These are phyloP conservation scores for Catharus minimus DNA, from an alignment of 2,113 vertebrate genomes.

Conservation along the genomic window DNA sequence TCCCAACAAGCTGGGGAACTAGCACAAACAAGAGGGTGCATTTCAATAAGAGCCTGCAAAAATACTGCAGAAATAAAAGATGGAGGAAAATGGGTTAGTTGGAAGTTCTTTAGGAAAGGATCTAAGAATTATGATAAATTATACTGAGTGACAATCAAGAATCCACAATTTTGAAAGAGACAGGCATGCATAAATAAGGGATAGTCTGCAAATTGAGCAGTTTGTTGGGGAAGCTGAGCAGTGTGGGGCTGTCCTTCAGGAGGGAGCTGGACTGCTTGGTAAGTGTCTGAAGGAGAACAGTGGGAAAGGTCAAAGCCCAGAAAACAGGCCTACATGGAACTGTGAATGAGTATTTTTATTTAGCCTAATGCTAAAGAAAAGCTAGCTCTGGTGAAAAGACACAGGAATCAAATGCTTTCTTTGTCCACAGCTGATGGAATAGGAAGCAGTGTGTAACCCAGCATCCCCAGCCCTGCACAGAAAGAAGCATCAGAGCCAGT, in stretches of 20 bases:
- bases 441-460: neutral
- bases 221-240: neutral
- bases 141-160: neutral
- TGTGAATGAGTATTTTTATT: neutral
- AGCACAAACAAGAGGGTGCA: constrained; percentile 1
- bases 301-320: neutral
- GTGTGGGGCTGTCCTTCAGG: neutral
- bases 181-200: neutral
- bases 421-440: neutral
- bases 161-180: neutral
- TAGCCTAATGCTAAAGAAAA: neutral
- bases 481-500: neutral
- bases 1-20: neutral
- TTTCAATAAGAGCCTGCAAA: constrained; percentile 15
- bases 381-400: neutral
- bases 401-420: neutral
- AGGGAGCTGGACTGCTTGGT: neutral
- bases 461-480: neutral
- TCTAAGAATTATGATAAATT: constrained; percentile 4
- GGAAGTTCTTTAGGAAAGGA: constrained; percentile 17
- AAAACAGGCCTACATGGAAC: neutral
- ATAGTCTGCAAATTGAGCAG: neutral
- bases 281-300: neutral
- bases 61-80: neutral
- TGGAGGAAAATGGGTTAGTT: neutral